Base-by-base conservation (phyloP, 2,888 invertebrate species). In the Athetis lepigone region DNA sequence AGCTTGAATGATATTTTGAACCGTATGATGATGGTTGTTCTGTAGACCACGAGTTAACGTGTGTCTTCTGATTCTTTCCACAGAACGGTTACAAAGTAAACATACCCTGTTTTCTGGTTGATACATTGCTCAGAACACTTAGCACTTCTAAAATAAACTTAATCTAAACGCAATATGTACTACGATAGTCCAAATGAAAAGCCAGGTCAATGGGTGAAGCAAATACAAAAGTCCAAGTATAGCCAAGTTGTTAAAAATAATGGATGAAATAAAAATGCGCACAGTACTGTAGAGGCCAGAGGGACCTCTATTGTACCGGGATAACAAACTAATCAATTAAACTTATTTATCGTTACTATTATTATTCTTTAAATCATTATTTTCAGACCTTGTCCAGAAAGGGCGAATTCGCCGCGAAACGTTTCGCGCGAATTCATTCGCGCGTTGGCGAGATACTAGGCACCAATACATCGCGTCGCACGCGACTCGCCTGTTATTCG, bases 111-210 rank as follows among this genome's bases (percentile, higher is more conserved):
- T 7, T 7, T 23, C 21, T 43, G 43, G 43, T 43, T 43, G 23
- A 23, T 40, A 40, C 40, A 40, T 19, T 40, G 40, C 19, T 40
- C 40, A 40, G 40, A 40, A 40, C 40, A 40, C 40, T 40, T 40
- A 39, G 39, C 39, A 39, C 39, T 39, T 39, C 39, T 8, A 19
- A 39, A 39, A 39, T 39, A 39, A 39, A 39, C 18, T 39, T 18
- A 39, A 39, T 19, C 39, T 19, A 39, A 39, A 40, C 40, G 19
- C 19, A 40, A 40, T 40, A 40, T 40, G 40, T 40, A 19, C 40
- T 40, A 19, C 40, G 11, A 40, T 40, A 40, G 40, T 40, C 40
- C 40, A 40, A 40, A 40, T 40, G 40, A 40, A 40, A 40, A 40
- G 40, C 40, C 40, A 19, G 40, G 40, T 40, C 40, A 40, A 40